Conservation (phyloP, 2,888 invertebrate genomes). For the Aspidiotus destructor region DNA sequence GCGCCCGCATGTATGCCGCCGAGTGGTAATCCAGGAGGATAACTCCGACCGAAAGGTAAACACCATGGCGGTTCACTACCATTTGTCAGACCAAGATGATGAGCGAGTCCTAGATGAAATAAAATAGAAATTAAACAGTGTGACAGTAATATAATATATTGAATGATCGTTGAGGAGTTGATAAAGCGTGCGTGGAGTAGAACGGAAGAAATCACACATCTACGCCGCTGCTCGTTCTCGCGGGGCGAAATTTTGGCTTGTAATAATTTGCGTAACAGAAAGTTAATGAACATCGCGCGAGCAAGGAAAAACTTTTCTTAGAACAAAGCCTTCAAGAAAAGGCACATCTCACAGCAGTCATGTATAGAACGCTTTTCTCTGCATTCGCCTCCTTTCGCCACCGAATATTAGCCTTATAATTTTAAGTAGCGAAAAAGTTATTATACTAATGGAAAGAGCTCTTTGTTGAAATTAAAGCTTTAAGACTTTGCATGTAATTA, state of each 20-base stretch:
- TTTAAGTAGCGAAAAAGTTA: conserved; percentile 33
- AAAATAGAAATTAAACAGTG: neutral
- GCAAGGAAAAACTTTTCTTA: conserved; percentile 23
- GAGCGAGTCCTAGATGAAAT: conserved; percentile 57
- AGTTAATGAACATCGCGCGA: conserved; percentile 29
- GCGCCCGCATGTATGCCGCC: conserved; percentile 15
- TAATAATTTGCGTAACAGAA: conserved; percentile 27
- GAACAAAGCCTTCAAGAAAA: conserved; percentile 27
- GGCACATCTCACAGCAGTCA: conserved; percentile 5
- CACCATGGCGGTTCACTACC: conserved; percentile 29
- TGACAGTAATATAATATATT: too few species aligned
- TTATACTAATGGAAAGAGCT: conserved; percentile 34
- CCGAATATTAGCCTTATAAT: conserved; percentile 33
- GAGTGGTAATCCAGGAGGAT: conserved; percentile 25
- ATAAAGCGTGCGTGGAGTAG: too few species aligned
- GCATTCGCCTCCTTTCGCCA: neutral
- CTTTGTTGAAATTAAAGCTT: conserved; percentile 33
- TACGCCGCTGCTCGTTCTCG: neutral
- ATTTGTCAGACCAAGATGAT: conserved; percentile 43
- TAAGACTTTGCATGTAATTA: conserved; percentile 32
- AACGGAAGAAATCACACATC: neutral
- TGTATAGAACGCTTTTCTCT: too few species aligned
- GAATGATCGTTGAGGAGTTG: too few species aligned
- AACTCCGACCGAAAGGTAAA: conserved; percentile 29
- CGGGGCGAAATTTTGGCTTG: conserved; percentile 24